phyloP scores from a whole-genome alignment of 2,888 invertebrate species.

The Pegoplata infirma region DNA sequence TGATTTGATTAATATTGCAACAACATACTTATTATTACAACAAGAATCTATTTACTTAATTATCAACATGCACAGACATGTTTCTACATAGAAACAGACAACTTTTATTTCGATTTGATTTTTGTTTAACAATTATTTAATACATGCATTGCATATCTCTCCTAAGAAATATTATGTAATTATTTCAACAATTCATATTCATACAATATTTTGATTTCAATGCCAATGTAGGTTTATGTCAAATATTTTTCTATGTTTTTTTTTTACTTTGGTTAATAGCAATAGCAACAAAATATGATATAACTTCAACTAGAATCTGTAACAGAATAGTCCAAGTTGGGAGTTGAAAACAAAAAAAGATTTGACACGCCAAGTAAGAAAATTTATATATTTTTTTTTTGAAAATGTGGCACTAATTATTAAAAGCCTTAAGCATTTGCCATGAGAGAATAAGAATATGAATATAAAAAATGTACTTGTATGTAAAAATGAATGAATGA shows the following conservation, averaged over 20 bases:
- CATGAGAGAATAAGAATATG: slow-evolving; percentile 52
- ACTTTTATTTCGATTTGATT: background rate
- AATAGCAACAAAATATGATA: background rate
- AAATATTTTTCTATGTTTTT: too few relatives aligned
- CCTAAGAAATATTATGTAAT: slow-evolving; percentile 54
- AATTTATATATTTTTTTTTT: slow-evolving; percentile 10
- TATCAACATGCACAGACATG: background rate
- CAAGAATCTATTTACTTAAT: slow-evolving; percentile 3
- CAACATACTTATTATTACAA: background rate
- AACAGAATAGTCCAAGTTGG: slow-evolving; percentile 31
- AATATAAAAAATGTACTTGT: slow-evolving; percentile 9
- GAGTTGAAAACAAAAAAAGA: slow-evolving; percentile 1
- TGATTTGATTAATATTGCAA: background rate
- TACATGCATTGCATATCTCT: too few relatives aligned
- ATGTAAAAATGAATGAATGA: slow-evolving; percentile 2
- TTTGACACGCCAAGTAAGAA: slow-evolving; percentile 38
- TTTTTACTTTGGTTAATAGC: background rate
- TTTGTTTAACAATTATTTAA: slow-evolving; percentile 11
- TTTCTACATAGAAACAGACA: background rate
- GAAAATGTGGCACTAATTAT: slow-evolving; percentile 53
- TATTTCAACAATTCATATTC: slow-evolving; percentile 44
- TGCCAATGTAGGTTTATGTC: slow-evolving; percentile 40
- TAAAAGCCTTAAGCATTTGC: slow-evolving; percentile 53
- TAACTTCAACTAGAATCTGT: slow-evolving; percentile 9
- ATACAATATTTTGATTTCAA: slow-evolving; percentile 48